Evolutionary conservation across 2,797 vertebrate species (phyloP).

Genomic region (Muscicapa comitata): DNA sequence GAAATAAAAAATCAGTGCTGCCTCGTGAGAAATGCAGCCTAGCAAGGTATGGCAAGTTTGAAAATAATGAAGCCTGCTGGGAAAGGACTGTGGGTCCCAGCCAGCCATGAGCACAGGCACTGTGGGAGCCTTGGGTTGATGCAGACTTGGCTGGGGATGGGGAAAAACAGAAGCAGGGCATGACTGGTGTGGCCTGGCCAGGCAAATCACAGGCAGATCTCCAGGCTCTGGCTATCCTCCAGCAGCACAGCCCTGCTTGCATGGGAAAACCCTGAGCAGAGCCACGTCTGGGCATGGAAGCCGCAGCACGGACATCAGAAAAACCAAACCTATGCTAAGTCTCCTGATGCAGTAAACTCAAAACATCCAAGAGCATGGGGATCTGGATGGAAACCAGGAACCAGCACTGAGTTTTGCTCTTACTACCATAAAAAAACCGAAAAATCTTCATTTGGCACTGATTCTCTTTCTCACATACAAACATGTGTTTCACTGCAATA

Average conservation of each 20-base stretch:
- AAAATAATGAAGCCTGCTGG: not conserved
- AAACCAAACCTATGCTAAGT: not conserved
- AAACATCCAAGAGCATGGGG: not conserved
- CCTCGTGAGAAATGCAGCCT: not conserved
- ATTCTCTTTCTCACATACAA: not conserved
- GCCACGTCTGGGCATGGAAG: accelerated
- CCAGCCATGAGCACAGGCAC: accelerated
- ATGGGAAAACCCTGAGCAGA: not conserved
- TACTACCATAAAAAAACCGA: not conserved
- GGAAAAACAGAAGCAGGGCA: not conserved
- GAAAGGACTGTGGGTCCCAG: not conserved
- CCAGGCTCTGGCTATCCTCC: not conserved
- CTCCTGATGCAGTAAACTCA: not conserved
- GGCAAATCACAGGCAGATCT: not conserved
- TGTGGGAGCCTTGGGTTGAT: not conserved
- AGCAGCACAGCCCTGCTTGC: not conserved
- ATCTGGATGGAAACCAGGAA: not conserved
- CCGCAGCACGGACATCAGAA: accelerated
- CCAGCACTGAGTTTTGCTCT: not conserved
- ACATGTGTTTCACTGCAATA: not conserved
- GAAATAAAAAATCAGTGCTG: not conserved
- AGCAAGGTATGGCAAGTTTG: not conserved
- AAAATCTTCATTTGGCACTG: not conserved
- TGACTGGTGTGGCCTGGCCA: not conserved
- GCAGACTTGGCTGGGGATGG: not conserved